phyloP scores from a whole-genome alignment of 2,113 vertebrate genomes.

The Austrofundulus limnaeus region DNA sequence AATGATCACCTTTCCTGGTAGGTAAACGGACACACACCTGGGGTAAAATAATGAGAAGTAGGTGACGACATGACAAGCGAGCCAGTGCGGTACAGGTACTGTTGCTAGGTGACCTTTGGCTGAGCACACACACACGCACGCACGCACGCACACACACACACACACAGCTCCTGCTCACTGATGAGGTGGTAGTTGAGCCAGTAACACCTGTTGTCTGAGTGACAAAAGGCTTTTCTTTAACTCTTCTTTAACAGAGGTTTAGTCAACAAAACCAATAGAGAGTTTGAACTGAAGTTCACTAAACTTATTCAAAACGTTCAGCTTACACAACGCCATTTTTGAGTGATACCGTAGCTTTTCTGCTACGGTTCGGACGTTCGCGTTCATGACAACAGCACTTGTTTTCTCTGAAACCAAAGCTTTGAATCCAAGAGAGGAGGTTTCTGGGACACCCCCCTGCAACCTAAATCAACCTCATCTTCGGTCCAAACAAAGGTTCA shows the following conservation, averaged over 20 bases:
- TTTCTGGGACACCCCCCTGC: too few species aligned
- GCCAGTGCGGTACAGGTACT: conserved; percentile 23
- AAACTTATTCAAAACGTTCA: neutral
- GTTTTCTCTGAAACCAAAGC: too few species aligned
- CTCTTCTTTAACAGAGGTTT: conserved; percentile 6
- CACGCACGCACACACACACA: neutral
- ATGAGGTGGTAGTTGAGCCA: conserved; percentile 38
- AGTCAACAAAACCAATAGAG: conserved; percentile 10
- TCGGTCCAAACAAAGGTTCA: too few species aligned
- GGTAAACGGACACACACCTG: conserved; percentile 62
- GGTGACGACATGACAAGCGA: conserved; percentile 22
- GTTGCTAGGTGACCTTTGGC: conserved; percentile 68
- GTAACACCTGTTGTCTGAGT: conserved; percentile 70
- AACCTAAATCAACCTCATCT: too few species aligned
- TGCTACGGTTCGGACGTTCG: too few species aligned
- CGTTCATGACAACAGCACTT: too few species aligned
- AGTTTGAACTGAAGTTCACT: neutral
- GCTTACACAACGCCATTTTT: too few species aligned
- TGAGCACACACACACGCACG: neutral
- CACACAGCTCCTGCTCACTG: conserved; percentile 24
- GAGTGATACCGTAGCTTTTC: too few species aligned
- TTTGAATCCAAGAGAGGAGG: too few species aligned
- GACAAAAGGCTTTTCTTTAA: conserved; percentile 53
- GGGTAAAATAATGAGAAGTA: conserved; percentile 52
- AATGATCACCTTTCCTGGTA: conserved; percentile 58